phyloP scores from a whole-genome alignment of 2,113 vertebrate genomes.

The Anser cygnoides region DNA sequence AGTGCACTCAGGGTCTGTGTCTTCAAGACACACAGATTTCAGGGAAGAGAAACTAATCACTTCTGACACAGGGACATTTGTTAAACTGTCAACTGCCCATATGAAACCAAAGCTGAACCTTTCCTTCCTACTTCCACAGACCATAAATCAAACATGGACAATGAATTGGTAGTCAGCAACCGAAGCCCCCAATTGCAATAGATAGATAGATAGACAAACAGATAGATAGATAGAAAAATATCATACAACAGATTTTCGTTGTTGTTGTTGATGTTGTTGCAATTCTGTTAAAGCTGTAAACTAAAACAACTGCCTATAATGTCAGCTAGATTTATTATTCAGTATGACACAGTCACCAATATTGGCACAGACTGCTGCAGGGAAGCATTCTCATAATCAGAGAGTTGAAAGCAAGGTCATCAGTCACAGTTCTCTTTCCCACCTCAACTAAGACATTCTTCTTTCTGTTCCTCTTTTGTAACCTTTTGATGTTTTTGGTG shows the following conservation, averaged over 20 bases:
- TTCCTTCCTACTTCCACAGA: neutral
- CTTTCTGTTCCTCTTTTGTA: neutral
- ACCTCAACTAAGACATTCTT: neutral
- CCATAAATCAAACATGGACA: neutral
- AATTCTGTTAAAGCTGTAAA: conserved; percentile 24
- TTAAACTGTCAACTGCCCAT: neutral
- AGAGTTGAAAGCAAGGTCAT: conserved; percentile 19
- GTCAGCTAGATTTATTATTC: conserved; percentile 28
- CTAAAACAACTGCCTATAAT: neutral
- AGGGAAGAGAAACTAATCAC: neutral
- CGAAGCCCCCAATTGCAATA: neutral
- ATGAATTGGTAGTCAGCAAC: neutral
- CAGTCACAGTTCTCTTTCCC: neutral
- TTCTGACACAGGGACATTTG: neutral
- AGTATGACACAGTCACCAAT: neutral
- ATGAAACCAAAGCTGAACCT: neutral
- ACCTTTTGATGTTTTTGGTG: neutral
- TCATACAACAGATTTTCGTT: neutral
- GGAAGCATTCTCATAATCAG: neutral
- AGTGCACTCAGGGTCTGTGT: neutral
- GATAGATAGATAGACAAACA: neutral
- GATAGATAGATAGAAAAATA: neutral
- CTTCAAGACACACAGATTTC: neutral
- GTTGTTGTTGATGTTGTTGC: neutral
- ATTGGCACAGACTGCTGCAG: neutral